Conservation (phyloP, 2,113 vertebrate species). For the Petroica traversi region DNA sequence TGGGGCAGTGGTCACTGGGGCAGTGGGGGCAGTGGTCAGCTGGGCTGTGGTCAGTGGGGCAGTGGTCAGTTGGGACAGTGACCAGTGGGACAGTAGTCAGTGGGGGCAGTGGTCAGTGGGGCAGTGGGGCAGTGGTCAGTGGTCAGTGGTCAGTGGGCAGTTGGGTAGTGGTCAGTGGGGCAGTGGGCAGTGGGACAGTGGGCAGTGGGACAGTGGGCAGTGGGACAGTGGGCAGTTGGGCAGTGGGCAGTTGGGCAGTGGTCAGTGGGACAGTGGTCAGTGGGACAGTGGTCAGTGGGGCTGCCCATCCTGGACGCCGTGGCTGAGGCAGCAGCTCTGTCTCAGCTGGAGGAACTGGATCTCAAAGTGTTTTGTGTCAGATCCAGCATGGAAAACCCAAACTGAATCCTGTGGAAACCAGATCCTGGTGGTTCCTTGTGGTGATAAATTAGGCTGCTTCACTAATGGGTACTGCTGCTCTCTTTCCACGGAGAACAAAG, state of each 20-base stretch:
- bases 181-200: too few species aligned
- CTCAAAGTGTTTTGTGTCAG: background rate
- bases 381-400: background rate
- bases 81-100: too few species aligned
- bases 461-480: fast-evolving
- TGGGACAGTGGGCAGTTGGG: background rate
- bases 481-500: background rate
- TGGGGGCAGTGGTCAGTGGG: too few species aligned
- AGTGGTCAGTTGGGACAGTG: too few species aligned
- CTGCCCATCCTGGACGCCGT: background rate
- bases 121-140: too few species aligned
- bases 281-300: background rate
- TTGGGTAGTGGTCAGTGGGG: background rate
- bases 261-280: background rate
- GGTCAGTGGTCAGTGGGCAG: background rate
- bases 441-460: background rate
- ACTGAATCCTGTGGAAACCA: background rate
- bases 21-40: too few species aligned
- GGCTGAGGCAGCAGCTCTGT: background rate
- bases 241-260: background rate
- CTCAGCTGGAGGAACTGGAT: background rate
- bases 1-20: background rate
- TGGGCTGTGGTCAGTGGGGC: too few species aligned
- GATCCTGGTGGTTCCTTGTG: background rate
- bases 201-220: background rate